Percentiles rank a stretch among this genome's conserved stretches.
phyloP scores from a whole-genome alignment of 2,113 vertebrate genomes.

The Piaya cayana region DNA sequence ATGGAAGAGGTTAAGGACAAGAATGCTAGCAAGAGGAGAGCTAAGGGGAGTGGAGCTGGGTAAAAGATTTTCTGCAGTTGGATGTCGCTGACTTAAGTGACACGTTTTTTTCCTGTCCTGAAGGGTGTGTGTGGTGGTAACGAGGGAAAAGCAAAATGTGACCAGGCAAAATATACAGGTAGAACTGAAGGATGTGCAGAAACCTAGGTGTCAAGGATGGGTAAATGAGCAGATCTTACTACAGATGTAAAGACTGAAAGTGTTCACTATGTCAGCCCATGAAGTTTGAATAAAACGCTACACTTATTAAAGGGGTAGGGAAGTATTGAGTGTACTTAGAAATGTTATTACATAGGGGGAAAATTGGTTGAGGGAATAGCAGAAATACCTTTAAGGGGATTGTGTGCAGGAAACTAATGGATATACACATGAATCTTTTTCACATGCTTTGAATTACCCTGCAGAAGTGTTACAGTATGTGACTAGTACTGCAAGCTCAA shows the following conservation, averaged over 20 bases:
- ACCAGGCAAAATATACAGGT: background rate
- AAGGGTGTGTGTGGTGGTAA: background rate
- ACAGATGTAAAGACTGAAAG: background rate
- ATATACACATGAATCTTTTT: background rate
- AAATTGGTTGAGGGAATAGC: background rate
- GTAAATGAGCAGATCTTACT: background rate
- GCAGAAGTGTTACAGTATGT: background rate
- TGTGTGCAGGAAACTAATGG: background rate
- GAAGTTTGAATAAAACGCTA: background rate
- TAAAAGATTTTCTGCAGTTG: background rate
- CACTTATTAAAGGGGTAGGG: background rate
- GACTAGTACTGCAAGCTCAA: background rate
- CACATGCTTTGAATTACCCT: background rate
- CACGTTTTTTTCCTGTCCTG: background rate
- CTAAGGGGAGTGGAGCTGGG: background rate
- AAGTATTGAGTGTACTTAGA: rapidly evolving
- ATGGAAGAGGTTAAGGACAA: background rate
- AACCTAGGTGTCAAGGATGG: background rate
- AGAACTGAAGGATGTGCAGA: background rate
- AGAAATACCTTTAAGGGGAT: background rate
- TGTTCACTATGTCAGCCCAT: background rate
- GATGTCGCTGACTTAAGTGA: background rate
- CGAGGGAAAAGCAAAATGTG: background rate
- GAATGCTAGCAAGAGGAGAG: background rate
- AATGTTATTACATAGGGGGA: background rate